Conservation (phyloP, 2,113 vertebrate species). For the Ptychochromis oligacanthus region DNA sequence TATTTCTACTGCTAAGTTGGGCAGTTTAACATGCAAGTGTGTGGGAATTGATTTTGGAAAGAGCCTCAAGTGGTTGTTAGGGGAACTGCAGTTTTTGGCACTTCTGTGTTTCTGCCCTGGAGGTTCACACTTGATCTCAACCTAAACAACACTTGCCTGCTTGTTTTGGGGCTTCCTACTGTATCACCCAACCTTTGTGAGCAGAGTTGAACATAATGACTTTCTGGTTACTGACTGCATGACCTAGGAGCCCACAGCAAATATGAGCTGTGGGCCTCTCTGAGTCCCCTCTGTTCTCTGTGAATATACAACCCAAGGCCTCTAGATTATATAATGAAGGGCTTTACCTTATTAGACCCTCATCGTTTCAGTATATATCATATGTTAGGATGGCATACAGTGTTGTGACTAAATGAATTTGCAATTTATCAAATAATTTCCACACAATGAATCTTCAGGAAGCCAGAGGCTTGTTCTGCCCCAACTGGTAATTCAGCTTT, state of each 20-base stretch:
- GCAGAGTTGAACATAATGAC: neutral
- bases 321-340: neutral
- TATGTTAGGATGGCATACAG: neutral
- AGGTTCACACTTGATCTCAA: neutral
- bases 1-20: neutral
- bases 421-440: neutral
- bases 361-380: neutral
- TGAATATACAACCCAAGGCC: neutral
- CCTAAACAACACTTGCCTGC: neutral
- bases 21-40: neutral
- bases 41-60: neutral
- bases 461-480: neutral
- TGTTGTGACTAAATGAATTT: neutral
- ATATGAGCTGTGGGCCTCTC: neutral
- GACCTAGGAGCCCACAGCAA: neutral
- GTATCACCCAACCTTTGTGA: neutral
- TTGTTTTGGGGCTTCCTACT: neutral
- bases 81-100: neutral
- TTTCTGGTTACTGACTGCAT: neutral
- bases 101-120: neutral
- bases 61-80: neutral
- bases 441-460: neutral
- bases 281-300: neutral
- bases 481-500: neutral
- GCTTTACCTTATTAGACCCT: neutral